A percentile compares a stretch with the other conserved stretches of the same genome.
phyloP scores from a whole-genome alignment of 2,888 invertebrate genomes.

The Dysmachus trigonus region DNA sequence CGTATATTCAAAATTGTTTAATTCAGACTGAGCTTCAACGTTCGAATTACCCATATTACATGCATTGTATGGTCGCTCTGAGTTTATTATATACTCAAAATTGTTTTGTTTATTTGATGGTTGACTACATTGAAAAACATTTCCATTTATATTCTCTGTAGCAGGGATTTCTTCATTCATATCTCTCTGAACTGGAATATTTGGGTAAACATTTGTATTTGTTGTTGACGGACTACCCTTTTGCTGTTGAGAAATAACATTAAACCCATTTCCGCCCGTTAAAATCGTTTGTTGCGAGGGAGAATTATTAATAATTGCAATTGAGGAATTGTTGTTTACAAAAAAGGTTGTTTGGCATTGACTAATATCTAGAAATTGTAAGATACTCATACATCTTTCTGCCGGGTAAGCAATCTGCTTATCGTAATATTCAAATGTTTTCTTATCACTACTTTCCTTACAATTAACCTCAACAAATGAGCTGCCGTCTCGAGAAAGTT shows the following conservation, averaged over 20 bases:
- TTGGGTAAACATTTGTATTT: slow-evolving; percentile 25
- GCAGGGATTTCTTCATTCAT: neutral
- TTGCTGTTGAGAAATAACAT: slow-evolving; percentile 47
- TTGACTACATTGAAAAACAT: neutral
- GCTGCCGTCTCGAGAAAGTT: slow-evolving; percentile 3
- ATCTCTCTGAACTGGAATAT: slow-evolving; percentile 5
- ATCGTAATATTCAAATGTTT: slow-evolving; percentile 26
- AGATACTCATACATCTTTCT: slow-evolving; percentile 30
- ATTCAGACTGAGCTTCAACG: neutral
- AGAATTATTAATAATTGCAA: slow-evolving; percentile 49
- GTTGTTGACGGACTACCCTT: neutral
- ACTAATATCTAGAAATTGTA: slow-evolving; percentile 8
- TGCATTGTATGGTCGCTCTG: neutral
- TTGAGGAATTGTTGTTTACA: slow-evolving; percentile 28
- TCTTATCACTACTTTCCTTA: slow-evolving; percentile 9
- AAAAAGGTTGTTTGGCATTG: neutral
- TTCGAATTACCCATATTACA: neutral
- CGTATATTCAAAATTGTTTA: neutral
- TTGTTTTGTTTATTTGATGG: neutral
- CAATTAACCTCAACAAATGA: neutral
- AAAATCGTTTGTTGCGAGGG: slow-evolving; percentile 46
- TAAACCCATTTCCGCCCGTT: slow-evolving; percentile 46
- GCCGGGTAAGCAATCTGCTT: slow-evolving; percentile 23
- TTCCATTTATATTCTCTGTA: neutral
- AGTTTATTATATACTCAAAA: slow-evolving; percentile 10